A percentile compares a stretch with the other conserved stretches of the same genome.
phyloP scores from a whole-genome alignment of 2,797 vertebrate genomes.

The Petrocephalus schoutedeni region DNA sequence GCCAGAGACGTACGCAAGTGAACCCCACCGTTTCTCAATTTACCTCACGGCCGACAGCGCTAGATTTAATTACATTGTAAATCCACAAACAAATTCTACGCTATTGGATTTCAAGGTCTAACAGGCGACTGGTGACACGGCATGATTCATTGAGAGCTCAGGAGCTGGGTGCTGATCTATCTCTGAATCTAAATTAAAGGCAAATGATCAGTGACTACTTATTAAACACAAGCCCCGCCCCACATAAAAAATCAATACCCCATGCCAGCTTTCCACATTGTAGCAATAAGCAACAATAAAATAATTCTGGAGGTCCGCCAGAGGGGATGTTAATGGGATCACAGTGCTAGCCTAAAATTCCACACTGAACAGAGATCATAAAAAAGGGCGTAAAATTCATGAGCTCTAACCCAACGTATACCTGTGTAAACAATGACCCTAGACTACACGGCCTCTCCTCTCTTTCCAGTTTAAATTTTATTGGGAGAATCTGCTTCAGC shows the following conservation, averaged over 20 bases:
- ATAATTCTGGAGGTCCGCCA: not conserved
- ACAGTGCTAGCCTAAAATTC: not conserved
- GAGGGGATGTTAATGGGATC: not conserved
- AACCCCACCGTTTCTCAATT: not conserved
- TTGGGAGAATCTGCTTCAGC: not conserved
- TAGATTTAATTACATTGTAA: not conserved
- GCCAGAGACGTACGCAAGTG: not conserved
- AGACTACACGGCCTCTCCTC: not conserved
- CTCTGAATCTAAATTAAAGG: slow-evolving; percentile 1
- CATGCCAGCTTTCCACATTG: not conserved
- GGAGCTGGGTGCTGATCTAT: not conserved
- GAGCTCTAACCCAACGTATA: not conserved
- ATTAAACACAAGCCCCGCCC: not conserved
- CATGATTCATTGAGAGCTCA: not conserved
- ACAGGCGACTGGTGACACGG: not conserved
- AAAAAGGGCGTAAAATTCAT: not conserved
- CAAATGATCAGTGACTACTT: not conserved
- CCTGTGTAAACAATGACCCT: not conserved
- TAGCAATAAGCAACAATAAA: not conserved
- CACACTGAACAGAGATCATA: not conserved
- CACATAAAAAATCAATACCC: not conserved
- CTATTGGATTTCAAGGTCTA: not conserved
- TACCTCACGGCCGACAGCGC: not conserved
- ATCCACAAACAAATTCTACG: not conserved
- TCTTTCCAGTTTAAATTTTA: not conserved